Evolutionary conservation across 2,797 vertebrate species (phyloP).

Genomic region (Cyprinodon diabolis): DNA sequence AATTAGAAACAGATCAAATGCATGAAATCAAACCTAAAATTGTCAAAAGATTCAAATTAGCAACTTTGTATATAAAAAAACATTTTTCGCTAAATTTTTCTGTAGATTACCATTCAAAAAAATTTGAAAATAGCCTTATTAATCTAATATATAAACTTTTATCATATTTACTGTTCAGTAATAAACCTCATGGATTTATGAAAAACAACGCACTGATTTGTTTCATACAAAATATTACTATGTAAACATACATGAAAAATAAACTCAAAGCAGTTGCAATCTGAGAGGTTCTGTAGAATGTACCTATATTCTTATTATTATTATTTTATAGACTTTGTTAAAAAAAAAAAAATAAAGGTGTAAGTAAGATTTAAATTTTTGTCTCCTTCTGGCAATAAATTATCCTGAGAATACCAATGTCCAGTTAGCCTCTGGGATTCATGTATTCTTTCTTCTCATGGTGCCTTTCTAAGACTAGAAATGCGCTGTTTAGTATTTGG

Average conservation of each 20-base stretch:
- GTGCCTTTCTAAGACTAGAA: neutral
- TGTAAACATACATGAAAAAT: neutral
- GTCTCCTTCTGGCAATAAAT: neutral
- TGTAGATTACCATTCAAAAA: neutral
- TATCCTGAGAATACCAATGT: neutral
- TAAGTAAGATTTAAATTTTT: neutral
- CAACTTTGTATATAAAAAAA: neutral
- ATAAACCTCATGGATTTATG: constrained; percentile 15
- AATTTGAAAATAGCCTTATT: neutral
- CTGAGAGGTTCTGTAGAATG: neutral
- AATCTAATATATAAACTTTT: constrained; percentile 1
- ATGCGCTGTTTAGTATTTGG: no score
- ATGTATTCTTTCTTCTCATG: neutral
- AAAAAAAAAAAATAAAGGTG: neutral
- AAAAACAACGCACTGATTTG: neutral
- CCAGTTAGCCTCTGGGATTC: neutral
- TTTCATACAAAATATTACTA: neutral
- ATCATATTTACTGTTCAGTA: constrained; percentile 4
- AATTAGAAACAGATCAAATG: constrained; percentile 20
- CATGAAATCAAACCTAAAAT: constrained; percentile 9
- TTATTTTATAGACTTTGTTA: neutral
- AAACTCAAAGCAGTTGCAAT: neutral
- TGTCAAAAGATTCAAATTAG: neutral
- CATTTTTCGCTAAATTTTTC: neutral
- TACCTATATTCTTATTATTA: neutral